Evolutionary conservation across 1,140 invertebrate species (phyloP).

Genomic region (Drosophila tristis): DNA sequence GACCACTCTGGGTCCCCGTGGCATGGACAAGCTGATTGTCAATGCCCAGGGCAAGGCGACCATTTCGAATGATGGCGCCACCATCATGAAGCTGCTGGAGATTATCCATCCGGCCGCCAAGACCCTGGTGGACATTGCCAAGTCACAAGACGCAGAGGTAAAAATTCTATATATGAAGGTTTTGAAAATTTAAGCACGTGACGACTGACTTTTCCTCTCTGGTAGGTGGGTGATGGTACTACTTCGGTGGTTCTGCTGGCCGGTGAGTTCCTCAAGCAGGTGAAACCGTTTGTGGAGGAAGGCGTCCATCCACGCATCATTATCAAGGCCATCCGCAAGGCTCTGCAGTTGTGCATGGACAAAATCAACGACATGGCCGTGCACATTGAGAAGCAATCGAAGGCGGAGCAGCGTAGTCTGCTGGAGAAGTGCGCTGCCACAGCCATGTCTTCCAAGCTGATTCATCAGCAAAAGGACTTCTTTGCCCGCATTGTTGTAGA

Average conservation of each 20-base stretch:
- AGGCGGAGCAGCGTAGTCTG: constrained; percentile 88
- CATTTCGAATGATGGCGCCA: constrained; percentile 99
- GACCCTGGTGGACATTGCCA: constrained; percentile 99
- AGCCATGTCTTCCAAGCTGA: constrained; percentile 98
- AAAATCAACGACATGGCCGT: constrained; percentile 95
- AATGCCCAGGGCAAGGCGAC: constrained; percentile 94
- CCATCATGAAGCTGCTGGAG: constrained; percentile 98
- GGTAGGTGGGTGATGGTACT: constrained; percentile 98
- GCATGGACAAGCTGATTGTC: constrained; percentile 99
- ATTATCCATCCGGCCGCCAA: constrained; percentile 99
- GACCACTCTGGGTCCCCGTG: constrained; percentile 98
- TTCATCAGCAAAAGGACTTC: constrained; percentile 97
- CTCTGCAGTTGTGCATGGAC: constrained; percentile 91
- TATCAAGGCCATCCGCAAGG: constrained; percentile 93
- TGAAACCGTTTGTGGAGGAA: constrained; percentile 98
- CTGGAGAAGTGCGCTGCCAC: constrained; percentile 98
- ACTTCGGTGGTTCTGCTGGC: constrained; percentile 98
- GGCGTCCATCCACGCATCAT: constrained; percentile 97
- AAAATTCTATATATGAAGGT: constrained; percentile 36
- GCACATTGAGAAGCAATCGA: constrained; percentile 89
- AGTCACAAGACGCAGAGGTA: constrained; percentile 99
- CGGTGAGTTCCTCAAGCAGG: constrained; percentile 97
- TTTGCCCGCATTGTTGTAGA: constrained; percentile 99
- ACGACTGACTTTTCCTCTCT: constrained; percentile 30
- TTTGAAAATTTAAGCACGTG: constrained; percentile 28